phyloP scores from a whole-genome alignment of 2,888 invertebrate species.

The Punctoribates punctum region DNA sequence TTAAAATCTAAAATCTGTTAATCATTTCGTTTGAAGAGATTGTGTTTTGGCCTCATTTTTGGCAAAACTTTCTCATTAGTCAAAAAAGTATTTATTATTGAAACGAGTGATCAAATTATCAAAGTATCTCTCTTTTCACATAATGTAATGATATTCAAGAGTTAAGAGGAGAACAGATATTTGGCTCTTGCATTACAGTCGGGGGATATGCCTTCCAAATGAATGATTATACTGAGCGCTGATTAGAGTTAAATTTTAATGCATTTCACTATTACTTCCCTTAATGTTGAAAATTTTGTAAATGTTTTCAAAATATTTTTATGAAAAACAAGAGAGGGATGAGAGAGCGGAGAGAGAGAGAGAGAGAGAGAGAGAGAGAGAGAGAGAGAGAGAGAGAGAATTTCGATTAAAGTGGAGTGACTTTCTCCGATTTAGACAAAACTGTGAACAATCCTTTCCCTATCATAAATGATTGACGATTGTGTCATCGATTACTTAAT shows the following conservation, averaged over 20 bases:
- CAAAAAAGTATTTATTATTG: not conserved
- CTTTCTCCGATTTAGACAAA: not conserved
- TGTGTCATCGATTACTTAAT: conserved; percentile 31
- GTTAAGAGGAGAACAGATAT: not conserved
- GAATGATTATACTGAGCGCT: not conserved
- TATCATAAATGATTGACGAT: conserved; percentile 28
- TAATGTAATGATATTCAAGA: not conserved
- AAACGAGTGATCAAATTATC: not conserved
- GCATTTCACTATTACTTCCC: conserved; percentile 5
- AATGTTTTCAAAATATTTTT: conserved; percentile 2
- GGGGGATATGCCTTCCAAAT: not conserved
- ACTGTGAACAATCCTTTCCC: conserved; percentile 18
- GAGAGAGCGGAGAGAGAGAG: not conserved
- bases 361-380: not conserved
- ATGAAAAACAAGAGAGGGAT: not conserved
- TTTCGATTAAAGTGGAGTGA: conserved; percentile 19
- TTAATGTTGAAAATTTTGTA: not conserved
- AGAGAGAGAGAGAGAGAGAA: conserved; percentile 19
- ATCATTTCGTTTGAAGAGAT: too few species aligned
- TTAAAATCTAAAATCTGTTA: too few species aligned
- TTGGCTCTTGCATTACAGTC: not conserved
- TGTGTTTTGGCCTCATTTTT: too few species aligned
- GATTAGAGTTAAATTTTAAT: conserved; percentile 4
- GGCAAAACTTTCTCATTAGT: too few species aligned
- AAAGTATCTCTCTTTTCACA: not conserved